Conservation (phyloP, 2,888 invertebrate genomes). For the Tenthredo livida region DNA sequence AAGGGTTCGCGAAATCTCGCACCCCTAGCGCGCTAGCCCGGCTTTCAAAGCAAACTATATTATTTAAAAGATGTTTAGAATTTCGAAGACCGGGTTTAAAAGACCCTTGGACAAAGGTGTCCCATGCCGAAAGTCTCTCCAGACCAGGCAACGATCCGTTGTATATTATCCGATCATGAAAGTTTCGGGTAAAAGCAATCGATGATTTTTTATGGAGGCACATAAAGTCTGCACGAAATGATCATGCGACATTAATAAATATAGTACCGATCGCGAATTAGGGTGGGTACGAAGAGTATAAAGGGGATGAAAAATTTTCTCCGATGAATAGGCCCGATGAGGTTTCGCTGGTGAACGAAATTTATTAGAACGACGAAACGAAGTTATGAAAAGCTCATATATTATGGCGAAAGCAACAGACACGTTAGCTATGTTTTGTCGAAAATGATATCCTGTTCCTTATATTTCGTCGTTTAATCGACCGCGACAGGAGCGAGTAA, state of each 20-base stretch:
- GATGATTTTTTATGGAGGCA: not conserved
- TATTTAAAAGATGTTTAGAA: slow-evolving; percentile 28
- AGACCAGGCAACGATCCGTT: not conserved
- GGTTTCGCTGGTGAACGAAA: not conserved
- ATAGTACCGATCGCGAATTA: not conserved
- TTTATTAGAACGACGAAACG: not conserved
- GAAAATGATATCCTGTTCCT: not conserved
- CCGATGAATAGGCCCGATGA: not conserved
- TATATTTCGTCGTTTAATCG: not conserved
- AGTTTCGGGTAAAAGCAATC: not conserved
- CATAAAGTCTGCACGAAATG: not conserved
- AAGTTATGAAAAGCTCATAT: not conserved
- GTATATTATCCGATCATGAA: not conserved
- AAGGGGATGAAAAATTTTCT: not conserved
- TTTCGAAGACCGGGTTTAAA: not conserved
- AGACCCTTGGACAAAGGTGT: not conserved
- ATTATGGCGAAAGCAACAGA: not conserved
- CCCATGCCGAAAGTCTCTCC: not conserved
- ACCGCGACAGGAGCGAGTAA: slow-evolving; percentile 25
- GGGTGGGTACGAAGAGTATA: not conserved
- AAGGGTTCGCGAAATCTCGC: not conserved
- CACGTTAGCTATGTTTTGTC: not conserved
- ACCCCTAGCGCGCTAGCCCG: not conserved
- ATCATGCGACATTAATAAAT: not conserved
- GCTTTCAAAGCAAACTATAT: slow-evolving; percentile 5